Base-by-base conservation (phyloP, 2,113 vertebrate genomes). In the Trichechus manatus region DNA sequence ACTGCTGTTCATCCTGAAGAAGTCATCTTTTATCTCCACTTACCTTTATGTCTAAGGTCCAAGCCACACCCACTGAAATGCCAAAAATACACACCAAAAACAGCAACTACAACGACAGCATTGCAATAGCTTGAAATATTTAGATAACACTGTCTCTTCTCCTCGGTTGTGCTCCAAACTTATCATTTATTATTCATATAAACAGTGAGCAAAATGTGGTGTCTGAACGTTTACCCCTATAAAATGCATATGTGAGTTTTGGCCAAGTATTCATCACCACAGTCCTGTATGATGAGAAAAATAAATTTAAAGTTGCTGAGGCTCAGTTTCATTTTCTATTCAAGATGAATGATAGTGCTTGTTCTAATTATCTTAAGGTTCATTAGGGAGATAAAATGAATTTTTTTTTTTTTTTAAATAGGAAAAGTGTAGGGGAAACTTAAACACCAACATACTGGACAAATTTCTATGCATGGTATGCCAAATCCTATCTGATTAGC, bases 121-220 rank as follows among this genome's bases (percentile, higher is more conserved):
- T 20, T 96, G n/a, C 11, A 68, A 92, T 72, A 93, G 77, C 23
- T 4, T 83, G 56, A 97, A 72, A 93, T 86, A 84, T 88, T 39
- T 87, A 72, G 20, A 17, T 23, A 42, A 70, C 29, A 63, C 3
- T 15, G 3, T 23, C 68, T 77, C 6, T 78, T 90, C 27, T 85
- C 29, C 53, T 44, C 27, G 39, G 63, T 17, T 78, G 13, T 90
- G 53, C 29, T 84, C 63, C 64, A 44, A 80, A 66, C 36, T 75
- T 78, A n/a, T 53, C 29, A 74, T 20, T 81, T 78, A 42, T 53
- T 79, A 72, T 85, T 85, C 59, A 74, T 31, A 39, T 70, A 78
- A 47, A 39, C 33, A 63, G 11, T 70, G 59, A 81, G 50, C 11
- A 42, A 59, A 5, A 0, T 36, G 42, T 14, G 14, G 8, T 39